Conservation (phyloP, 2,797 vertebrate species). For the Fratercula arctica region DNA sequence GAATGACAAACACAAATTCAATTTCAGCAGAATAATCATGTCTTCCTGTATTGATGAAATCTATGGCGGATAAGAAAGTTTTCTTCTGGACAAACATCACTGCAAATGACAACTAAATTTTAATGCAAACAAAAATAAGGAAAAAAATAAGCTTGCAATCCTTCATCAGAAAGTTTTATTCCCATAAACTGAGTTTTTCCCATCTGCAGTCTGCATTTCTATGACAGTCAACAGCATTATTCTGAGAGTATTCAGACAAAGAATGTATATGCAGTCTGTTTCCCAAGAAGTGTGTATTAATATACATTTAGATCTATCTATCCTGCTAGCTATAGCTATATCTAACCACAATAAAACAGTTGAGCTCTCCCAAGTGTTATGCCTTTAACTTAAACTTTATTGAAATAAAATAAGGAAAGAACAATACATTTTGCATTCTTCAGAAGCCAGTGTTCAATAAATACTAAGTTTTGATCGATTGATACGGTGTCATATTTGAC, state of each 20-base stretch:
- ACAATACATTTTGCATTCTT: constrained; percentile 79
- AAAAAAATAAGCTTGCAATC: not conserved
- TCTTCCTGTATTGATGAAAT: constrained; percentile 8
- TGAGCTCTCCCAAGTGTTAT: constrained; percentile 62
- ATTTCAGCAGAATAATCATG: constrained; percentile 35
- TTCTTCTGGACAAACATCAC: not conserved
- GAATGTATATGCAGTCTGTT: not conserved
- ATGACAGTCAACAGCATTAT: not conserved
- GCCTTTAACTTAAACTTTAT: constrained; percentile 80
- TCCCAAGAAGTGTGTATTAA: not conserved
- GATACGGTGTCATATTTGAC: constrained; percentile 84
- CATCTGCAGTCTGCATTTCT: not conserved
- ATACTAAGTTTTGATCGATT: constrained; percentile 85
- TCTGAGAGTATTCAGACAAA: not conserved
- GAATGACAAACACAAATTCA: not conserved
- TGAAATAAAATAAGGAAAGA: constrained; percentile 71
- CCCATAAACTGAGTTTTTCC: not conserved
- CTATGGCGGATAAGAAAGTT: not conserved
- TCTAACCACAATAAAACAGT: constrained; percentile 15
- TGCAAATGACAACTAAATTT: not conserved
- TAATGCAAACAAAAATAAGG: not conserved
- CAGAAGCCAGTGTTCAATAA: constrained; percentile 78
- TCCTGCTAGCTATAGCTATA: constrained; percentile 15
- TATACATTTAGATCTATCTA: constrained; percentile 31
- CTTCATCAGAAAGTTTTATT: not conserved